Percentiles rank a stretch among this genome's conserved stretches.
Conservation (phyloP, 2,888 invertebrate genomes). For the Disparrhopalites patrizii region DNA sequence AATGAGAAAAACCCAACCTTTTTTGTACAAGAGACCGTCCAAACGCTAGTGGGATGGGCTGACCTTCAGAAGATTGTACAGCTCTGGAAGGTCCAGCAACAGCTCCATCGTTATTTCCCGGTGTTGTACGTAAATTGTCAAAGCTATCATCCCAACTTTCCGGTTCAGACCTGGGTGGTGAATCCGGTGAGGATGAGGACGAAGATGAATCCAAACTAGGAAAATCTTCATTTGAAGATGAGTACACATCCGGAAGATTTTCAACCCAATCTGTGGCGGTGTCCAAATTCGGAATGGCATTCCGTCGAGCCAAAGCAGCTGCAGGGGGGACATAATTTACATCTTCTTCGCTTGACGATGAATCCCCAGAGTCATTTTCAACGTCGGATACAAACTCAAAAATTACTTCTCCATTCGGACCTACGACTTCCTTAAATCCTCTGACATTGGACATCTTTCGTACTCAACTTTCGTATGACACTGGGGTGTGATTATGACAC, state of each 20-base stretch:
- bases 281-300: conserved; percentile 26
- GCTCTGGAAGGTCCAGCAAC: too few species aligned
- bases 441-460: conserved; percentile 21
- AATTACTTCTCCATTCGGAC: conserved; percentile 32
- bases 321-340: conserved; percentile 10
- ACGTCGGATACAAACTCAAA: conserved; percentile 33
- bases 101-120: too few species aligned
- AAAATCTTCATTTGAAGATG: too few species aligned
- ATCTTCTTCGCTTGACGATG: conserved; percentile 2
- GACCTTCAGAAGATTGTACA: too few species aligned
- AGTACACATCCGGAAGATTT: too few species aligned
- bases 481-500: too few species aligned
- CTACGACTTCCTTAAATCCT: conserved; percentile 34
- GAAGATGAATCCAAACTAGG: too few species aligned
- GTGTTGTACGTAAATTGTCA: too few species aligned
- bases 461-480: too few species aligned
- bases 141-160: background rate
- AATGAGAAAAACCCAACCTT: background rate
- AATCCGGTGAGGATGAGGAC: too few species aligned
- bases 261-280: conserved; percentile 13
- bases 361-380: background rate
- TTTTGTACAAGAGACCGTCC: too few species aligned
- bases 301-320: conserved; percentile 18
- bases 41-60: too few species aligned
- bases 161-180: background rate